Evolutionary conservation across 1,140 invertebrate species (phyloP), one percentile per base, ranked within the genome.

Genomic region (Drosophila pandora): DNA sequence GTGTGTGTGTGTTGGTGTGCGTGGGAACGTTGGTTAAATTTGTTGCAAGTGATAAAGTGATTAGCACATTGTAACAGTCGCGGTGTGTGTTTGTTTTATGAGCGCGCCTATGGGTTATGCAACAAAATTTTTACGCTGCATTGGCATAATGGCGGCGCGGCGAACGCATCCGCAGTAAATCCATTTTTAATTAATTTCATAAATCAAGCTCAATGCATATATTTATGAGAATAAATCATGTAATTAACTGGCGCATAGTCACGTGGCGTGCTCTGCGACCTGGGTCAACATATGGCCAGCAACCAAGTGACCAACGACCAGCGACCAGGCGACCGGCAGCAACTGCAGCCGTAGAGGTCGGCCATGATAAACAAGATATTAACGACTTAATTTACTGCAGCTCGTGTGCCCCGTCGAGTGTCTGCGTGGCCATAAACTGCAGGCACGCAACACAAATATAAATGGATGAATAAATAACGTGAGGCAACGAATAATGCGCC

Each of bases 381-480:
- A 88, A 88, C 79, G 83, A 88, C 83, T 88, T 88, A 88, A 88
- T 88, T 88, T 88, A 85, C 79, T 88, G 83, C 79, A 79, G 56
- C 56, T 50, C 54, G 61, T 77, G 55, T 71, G 58, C 62, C 75
- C 41, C 58, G 45, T 30, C 53, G 50, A 57, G 63, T 65, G 61
- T 68, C 58, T 68, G 56, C 55, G 23, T 65, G 75, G 76, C 45
- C 83, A 79, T 88, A 76, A 88, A 83, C 70, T 83, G 79, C 79
- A 88, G 79, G 63, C 83, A 79, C 57, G 71, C 75, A 83, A 79
- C 50, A 88, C 68, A 83, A 88, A 88, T 83, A 88, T 79, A 73
- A 88, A 88, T 79, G 78, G 75, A 71, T 88, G 85, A 82, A 88
- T 79, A 88, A 87, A 87, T 82, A 80, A 67, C 45, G 34, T 49